phyloP scores from a whole-genome alignment of 1,140 invertebrate species.

The Saccostrea glomerata region DNA sequence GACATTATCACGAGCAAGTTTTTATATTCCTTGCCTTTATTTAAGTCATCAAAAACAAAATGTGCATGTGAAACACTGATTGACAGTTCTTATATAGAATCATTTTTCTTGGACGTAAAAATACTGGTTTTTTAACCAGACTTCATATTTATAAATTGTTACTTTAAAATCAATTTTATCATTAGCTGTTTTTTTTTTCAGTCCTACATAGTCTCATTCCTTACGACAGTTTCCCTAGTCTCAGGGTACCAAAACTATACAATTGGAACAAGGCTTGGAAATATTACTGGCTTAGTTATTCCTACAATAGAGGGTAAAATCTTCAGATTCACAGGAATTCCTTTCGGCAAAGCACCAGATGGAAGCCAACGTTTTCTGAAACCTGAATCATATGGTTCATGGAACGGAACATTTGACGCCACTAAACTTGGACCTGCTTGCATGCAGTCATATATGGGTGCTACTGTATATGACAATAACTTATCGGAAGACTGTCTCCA shows the following conservation, averaged over 20 bases:
- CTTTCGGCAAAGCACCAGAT: constrained; percentile 15
- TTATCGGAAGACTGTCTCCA: constrained; percentile 49
- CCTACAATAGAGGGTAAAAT: not conserved
- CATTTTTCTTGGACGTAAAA: too few relatives aligned
- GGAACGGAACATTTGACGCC: constrained; percentile 13
- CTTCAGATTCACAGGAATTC: constrained; percentile 10
- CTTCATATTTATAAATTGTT: too few relatives aligned
- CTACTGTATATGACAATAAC: too few relatives aligned
- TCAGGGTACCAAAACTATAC: not conserved
- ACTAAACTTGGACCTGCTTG: not conserved
- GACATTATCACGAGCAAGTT: too few relatives aligned
- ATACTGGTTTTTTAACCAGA: too few relatives aligned
- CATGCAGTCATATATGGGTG: not conserved
- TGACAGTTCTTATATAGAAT: too few relatives aligned
- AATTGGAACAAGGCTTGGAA: not conserved
- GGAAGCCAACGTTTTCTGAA: constrained; percentile 18
- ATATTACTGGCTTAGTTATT: not conserved
- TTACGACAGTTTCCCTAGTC: not conserved
- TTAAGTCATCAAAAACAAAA: too few relatives aligned
- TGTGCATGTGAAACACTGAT: too few relatives aligned
- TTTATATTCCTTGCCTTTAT: too few relatives aligned
- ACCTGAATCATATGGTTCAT: constrained; percentile 4
- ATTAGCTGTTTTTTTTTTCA: not conserved
- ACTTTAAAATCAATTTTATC: too few relatives aligned
- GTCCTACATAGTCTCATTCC: not conserved